phyloP scores from a whole-genome alignment of 2,113 vertebrate genomes.

The Perca schrenkii region DNA sequence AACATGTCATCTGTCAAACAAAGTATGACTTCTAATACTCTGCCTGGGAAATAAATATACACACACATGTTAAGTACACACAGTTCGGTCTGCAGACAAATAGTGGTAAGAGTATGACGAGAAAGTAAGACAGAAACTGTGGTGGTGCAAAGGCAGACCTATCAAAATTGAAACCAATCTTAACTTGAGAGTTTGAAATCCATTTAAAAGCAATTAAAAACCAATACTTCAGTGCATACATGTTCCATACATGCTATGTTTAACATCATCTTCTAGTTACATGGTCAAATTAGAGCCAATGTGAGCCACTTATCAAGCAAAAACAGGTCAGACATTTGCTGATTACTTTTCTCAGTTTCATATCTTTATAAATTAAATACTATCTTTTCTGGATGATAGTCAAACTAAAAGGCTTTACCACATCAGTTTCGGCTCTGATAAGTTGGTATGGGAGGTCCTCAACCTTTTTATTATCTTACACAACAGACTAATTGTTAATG shows the following conservation, averaged over 20 bases:
- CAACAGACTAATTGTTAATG: not conserved
- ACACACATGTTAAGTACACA: slow-evolving; percentile 8
- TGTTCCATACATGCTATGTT: not conserved
- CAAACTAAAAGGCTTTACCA: not conserved
- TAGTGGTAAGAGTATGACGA: not conserved
- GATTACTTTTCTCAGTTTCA: not conserved
- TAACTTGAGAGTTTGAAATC: not conserved
- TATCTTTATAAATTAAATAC: not conserved
- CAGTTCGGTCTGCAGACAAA: not conserved
- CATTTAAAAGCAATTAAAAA: not conserved
- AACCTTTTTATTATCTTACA: not conserved
- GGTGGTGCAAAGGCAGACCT: too few relatives aligned
- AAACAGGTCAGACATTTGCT: not conserved
- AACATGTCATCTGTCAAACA: slow-evolving; percentile 44
- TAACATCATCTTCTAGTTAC: not conserved
- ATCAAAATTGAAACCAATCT: not conserved
- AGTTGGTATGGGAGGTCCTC: not conserved
- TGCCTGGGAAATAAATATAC: slow-evolving; percentile 23
- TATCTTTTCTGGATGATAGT: not conserved
- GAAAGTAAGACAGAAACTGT: not conserved
- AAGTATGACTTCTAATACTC: slow-evolving; percentile 14
- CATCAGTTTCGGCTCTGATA: not conserved
- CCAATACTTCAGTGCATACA: not conserved
- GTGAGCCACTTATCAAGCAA: not conserved
- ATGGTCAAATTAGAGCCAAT: not conserved